A percentile compares a stretch with the other conserved stretches of the same genome.
Evolutionary conservation across 2,113 vertebrate genomes (phyloP).

Genomic region (Saguinus midas): DNA sequence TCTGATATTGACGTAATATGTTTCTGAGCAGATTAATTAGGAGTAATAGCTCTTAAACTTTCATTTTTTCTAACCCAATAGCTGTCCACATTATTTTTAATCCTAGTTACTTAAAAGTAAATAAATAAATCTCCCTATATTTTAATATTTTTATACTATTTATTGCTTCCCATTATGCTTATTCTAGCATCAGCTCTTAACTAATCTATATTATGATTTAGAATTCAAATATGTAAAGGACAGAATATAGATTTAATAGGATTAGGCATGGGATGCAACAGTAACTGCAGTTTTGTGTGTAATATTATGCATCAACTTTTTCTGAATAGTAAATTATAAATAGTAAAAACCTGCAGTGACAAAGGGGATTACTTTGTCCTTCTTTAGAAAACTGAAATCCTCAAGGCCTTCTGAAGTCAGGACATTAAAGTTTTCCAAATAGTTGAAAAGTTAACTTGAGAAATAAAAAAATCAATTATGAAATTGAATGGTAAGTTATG

Average conservation of each 20-base stretch:
- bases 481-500: neutral
- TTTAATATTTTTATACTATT: neutral
- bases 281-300: neutral
- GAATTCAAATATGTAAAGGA: neutral
- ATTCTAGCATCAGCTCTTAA: neutral
- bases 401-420: neutral
- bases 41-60: neutral
- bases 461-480: constrained; percentile 12
- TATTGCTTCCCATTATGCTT: neutral
- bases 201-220: neutral
- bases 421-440: neutral
- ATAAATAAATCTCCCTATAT: neutral
- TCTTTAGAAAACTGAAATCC: constrained; percentile 10
- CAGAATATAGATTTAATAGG: neutral
- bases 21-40: neutral
- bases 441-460: constrained; percentile 29
- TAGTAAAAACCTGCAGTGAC: neutral
- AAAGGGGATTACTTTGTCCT: constrained; percentile 25
- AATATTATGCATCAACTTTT: constrained; percentile 3
- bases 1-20: neutral
- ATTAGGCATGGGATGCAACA: neutral
- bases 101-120: neutral
- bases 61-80: neutral
- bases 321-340: neutral
- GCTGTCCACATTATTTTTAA: neutral